phyloP scores from a whole-genome alignment of 2,113 vertebrate species.

The Orycteropus afer region DNA sequence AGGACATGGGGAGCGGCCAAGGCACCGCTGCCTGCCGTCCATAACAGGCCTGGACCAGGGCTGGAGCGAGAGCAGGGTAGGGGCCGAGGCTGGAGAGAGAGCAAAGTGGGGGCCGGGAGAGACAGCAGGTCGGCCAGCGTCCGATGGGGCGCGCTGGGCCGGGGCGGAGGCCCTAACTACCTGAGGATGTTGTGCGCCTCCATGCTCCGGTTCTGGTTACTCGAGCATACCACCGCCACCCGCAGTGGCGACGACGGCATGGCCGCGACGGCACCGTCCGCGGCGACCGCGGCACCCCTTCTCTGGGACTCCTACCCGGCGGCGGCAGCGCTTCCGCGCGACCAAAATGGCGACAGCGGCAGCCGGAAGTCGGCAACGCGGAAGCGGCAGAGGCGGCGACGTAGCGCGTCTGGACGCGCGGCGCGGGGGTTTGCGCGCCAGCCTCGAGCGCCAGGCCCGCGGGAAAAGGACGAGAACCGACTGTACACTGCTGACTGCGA shows the following conservation, averaged over 20 bases:
- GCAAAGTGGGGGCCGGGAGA: not conserved
- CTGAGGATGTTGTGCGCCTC: slow-evolving; percentile 99
- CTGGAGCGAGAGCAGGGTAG: not conserved
- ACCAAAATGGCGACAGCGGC: slow-evolving; percentile 86
- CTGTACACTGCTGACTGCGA: not conserved
- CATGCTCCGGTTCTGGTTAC: slow-evolving; percentile 99
- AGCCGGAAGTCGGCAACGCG: slow-evolving; percentile 51
- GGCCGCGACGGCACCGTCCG: not conserved
- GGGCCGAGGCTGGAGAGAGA: not conserved
- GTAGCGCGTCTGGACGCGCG: not conserved
- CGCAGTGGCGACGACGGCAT: slow-evolving; percentile 84
- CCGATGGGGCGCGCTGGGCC: not conserved
- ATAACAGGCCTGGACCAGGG: not conserved
- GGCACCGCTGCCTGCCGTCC: not conserved
- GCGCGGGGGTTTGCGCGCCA: not conserved
- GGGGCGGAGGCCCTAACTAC: slow-evolving; percentile 85
- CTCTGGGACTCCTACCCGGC: slow-evolving; percentile 44
- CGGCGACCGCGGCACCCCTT: not conserved
- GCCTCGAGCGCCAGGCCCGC: not conserved
- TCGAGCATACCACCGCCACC: slow-evolving; percentile 98
- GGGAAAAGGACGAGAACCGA: not conserved
- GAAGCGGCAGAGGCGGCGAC: not conserved
- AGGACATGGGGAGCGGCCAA: fast-evolving
- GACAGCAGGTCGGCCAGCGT: not conserved
- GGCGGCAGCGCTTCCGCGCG: slow-evolving; percentile 54